Evolutionary conservation across 2,113 vertebrate genomes (phyloP).

Genomic region (Balaeniceps rex): DNA sequence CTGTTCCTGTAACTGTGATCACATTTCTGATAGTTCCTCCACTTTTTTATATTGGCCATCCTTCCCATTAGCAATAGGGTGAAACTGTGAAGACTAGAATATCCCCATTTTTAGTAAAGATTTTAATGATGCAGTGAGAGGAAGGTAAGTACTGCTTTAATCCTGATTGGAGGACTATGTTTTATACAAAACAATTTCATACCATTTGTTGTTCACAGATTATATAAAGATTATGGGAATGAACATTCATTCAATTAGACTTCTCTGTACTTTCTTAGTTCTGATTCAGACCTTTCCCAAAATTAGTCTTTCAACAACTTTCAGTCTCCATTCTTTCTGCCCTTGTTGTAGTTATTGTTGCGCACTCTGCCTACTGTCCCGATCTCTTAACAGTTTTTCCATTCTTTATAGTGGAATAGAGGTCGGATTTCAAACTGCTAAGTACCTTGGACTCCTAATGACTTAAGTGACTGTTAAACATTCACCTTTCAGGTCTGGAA

Average conservation of each 20-base stretch:
- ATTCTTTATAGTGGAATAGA: not conserved
- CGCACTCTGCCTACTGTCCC: not conserved
- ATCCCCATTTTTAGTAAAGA: not conserved
- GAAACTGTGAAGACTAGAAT: not conserved
- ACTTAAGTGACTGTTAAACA: not conserved
- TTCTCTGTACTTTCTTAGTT: not conserved
- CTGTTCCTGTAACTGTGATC: not conserved
- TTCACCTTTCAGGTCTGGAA: not conserved
- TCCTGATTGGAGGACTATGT: not conserved
- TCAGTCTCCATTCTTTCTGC: not conserved
- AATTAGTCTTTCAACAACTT: not conserved
- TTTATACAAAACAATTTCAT: not conserved
- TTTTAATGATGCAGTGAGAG: not conserved
- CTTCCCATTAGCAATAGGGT: not conserved
- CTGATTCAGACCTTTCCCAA: not conserved
- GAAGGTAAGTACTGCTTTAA: not conserved
- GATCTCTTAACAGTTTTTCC: not conserved
- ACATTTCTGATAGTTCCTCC: not conserved
- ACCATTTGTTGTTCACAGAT: not conserved
- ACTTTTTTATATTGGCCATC: not conserved
- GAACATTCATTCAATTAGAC: not conserved
- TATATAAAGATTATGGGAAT: not conserved
- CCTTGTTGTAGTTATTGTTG: not conserved
- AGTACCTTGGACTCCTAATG: not conserved
- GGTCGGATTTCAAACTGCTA: not conserved